Percentiles rank a stretch among this genome's conserved stretches.
Conservation (phyloP, 1,140 invertebrate species). For the Drosophila jambulina region DNA sequence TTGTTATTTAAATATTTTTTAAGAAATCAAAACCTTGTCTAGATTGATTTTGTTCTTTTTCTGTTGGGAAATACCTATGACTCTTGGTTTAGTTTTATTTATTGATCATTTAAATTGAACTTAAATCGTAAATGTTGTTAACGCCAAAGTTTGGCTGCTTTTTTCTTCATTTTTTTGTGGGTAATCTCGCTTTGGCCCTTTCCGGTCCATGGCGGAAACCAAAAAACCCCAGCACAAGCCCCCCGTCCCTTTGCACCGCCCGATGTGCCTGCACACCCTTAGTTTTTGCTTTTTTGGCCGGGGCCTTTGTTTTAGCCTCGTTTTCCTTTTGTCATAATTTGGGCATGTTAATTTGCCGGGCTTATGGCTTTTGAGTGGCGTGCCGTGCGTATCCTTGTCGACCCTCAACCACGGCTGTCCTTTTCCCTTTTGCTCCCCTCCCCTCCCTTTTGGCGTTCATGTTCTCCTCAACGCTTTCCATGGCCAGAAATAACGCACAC, state of each 20-base stretch:
- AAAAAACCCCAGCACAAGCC: background rate
- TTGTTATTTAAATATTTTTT: too few species aligned
- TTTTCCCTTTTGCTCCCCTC: conserved; percentile 3
- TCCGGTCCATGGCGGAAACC: conserved; percentile 27
- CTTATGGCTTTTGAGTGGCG: conserved; percentile 76
- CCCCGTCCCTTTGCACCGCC: background rate
- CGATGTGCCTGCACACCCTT: conserved; percentile 11
- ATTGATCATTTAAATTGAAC: conserved; percentile 13
- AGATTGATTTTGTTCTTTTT: too few species aligned
- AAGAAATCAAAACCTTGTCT: too few species aligned
- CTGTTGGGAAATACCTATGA: too few species aligned
- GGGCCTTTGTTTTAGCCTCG: conserved; percentile 54
- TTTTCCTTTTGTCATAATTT: conserved; percentile 77
- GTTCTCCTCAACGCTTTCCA: conserved; percentile 39
- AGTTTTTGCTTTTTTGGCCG: conserved; percentile 30
- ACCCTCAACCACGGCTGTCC: conserved; percentile 47
- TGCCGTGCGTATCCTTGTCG: conserved; percentile 61
- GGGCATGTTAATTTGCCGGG: conserved; percentile 79
- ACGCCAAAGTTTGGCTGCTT: conserved; percentile 12
- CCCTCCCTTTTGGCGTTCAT: background rate
- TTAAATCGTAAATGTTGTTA: conserved; percentile 10
- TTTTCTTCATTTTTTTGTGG: conserved; percentile 7
- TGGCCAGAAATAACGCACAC: conserved; percentile 67
- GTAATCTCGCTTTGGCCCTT: conserved; percentile 48
- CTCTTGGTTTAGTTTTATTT: background rate